phyloP scores from a whole-genome alignment of 2,113 vertebrate genomes.

The Muscicapa adusta region DNA sequence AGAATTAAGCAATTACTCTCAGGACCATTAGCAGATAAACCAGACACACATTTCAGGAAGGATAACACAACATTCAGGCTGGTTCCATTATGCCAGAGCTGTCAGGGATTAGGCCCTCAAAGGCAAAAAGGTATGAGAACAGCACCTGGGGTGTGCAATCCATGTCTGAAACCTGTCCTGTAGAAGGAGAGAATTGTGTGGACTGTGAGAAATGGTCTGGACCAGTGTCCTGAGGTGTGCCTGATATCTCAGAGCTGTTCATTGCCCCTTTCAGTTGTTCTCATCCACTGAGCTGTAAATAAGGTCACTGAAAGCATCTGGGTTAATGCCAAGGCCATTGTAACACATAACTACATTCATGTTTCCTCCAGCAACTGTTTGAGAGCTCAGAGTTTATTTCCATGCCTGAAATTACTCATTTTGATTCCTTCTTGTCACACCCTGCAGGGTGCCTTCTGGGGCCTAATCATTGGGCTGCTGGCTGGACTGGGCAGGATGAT shows the following conservation, averaged over 20 bases:
- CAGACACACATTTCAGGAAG: background rate
- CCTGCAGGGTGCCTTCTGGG: constrained; percentile 91
- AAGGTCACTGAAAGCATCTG: background rate
- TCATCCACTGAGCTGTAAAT: background rate
- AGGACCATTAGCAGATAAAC: background rate
- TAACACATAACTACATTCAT: background rate
- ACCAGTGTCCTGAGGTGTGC: background rate
- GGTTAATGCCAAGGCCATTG: background rate
- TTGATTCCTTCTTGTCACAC: background rate
- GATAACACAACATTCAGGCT: background rate
- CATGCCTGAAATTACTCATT: background rate
- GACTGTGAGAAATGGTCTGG: background rate
- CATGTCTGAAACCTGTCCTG: background rate
- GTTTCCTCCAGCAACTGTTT: background rate
- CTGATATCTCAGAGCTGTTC: background rate
- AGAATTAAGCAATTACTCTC: background rate
- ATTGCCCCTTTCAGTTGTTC: background rate
- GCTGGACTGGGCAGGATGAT: constrained; percentile 86
- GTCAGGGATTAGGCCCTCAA: background rate
- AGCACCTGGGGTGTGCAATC: background rate
- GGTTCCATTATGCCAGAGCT: background rate
- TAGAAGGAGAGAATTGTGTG: background rate
- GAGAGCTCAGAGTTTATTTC: background rate
- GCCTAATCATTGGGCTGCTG: constrained; percentile 80
- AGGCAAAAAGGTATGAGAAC: background rate